Evolutionary conservation across 2,113 vertebrate species (phyloP).

Genomic region (Menidia beryllina): DNA sequence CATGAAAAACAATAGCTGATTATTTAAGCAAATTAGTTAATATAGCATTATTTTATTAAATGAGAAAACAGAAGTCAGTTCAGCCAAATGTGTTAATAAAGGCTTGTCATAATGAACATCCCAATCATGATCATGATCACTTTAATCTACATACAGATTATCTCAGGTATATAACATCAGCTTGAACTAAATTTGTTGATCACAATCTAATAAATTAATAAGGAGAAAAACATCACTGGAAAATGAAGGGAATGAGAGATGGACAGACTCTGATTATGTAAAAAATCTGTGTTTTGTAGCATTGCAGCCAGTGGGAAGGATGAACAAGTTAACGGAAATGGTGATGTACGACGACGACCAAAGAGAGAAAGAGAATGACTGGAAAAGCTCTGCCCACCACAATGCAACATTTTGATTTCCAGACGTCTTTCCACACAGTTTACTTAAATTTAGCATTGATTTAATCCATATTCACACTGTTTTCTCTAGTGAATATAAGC

Average conservation of each 20-base stretch:
- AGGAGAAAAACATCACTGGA: background rate
- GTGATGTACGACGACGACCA: background rate
- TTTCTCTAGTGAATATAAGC: too few species aligned
- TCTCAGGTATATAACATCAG: background rate
- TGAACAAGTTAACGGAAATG: background rate
- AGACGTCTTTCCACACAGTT: background rate
- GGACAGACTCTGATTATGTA: background rate
- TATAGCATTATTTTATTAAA: background rate
- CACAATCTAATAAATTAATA: background rate
- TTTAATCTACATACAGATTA: background rate
- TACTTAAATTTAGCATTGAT: too few species aligned
- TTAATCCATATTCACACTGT: too few species aligned
- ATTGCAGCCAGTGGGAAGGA: background rate
- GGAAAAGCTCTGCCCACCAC: background rate
- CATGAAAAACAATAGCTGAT: background rate
- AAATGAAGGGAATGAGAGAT: background rate
- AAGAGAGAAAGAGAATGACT: background rate
- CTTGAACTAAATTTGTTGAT: background rate
- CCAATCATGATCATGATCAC: background rate
- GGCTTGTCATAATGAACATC: background rate
- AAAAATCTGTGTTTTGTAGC: background rate
- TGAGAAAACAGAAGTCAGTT: background rate
- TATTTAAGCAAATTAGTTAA: background rate
- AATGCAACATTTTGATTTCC: background rate
- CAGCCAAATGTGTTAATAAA: background rate